Evolutionary conservation across 2,113 vertebrate species (phyloP).

Genomic region (Rhea americana): DNA sequence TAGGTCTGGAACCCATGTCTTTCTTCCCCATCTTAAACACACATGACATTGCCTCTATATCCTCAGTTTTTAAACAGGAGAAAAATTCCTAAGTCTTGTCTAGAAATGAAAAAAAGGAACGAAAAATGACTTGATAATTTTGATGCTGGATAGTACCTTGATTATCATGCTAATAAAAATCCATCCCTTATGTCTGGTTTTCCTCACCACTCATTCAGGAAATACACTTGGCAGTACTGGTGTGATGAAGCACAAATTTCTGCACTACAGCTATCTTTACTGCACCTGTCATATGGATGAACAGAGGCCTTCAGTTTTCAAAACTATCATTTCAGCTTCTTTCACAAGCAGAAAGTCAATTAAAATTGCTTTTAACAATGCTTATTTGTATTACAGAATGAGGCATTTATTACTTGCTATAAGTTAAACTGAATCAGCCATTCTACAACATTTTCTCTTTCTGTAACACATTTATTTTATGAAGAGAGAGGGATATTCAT

Average conservation of each 20-base stretch:
- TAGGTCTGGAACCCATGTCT: not conserved
- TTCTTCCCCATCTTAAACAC: not conserved
- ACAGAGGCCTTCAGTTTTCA: not conserved
- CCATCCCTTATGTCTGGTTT: not conserved
- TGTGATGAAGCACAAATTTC: not conserved
- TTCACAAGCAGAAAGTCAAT: not conserved
- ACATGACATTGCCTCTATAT: not conserved
- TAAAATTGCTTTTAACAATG: not conserved
- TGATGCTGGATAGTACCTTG: not conserved
- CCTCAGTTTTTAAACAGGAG: not conserved
- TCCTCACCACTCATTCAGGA: not conserved
- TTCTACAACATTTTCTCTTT: not conserved
- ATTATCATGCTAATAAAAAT: not conserved
- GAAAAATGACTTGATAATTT: not conserved
- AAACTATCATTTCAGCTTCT: not conserved
- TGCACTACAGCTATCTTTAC: not conserved
- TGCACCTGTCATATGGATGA: not conserved
- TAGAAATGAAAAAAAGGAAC: not conserved
- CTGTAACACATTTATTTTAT: not conserved
- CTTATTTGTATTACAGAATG: constrained; percentile 13
- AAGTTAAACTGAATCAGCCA: not conserved
- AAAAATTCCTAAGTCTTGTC: fast-evolving
- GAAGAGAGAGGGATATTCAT: not conserved
- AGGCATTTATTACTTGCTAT: not conserved
- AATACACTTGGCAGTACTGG: not conserved